Base-by-base conservation (phyloP, 2,888 invertebrate species). In the Polylopha cassiicola region DNA sequence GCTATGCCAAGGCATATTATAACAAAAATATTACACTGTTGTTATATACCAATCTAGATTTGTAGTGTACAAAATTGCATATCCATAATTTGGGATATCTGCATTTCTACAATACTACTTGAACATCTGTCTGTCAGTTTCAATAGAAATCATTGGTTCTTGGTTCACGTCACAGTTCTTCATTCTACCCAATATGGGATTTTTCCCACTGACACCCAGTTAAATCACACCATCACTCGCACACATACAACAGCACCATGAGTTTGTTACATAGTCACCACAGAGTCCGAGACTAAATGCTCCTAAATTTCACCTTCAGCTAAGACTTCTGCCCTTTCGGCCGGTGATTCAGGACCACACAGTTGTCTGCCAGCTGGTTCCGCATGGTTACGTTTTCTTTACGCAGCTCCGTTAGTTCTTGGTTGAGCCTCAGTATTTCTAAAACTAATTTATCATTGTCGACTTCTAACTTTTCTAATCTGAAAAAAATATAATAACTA, bases 371-470 rank as follows among this genome's bases (percentile, higher is more conserved):
- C 18, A 93, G 69, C 48, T 92, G 89, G 39, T 89, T 88, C 50
- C 79, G 57, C 59, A 95, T 87, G 23, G 91, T 86, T 28, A 88
- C 79, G 67, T 95, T 95, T 65, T 95, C 94, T 51, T 90, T 89
- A 61, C 92, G 91, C 26, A 95, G 77, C 52, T 91, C 90, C 4
- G 89, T 77, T 53, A 92, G 87, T 66, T 93, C 91, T 60, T 91
- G 89, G 61, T 92, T 89, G 41, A 94, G 76, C 48, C 90, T 84
- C 50, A 92, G 89, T 42, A 92, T 80, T 71, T 93, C 92, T 61
- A 91, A 84, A 3, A 88, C 84, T 5, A 94, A 76, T 56, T 91
- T 89, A 55, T 94, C 93, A 49, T 92, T 91, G 50, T 95, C 94
- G 42, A 71, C 66, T 64, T 85, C 79, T 39, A 80, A 43, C 62